phyloP scores from a whole-genome alignment of 2,888 invertebrate genomes.

The Ennomos erosarius region DNA sequence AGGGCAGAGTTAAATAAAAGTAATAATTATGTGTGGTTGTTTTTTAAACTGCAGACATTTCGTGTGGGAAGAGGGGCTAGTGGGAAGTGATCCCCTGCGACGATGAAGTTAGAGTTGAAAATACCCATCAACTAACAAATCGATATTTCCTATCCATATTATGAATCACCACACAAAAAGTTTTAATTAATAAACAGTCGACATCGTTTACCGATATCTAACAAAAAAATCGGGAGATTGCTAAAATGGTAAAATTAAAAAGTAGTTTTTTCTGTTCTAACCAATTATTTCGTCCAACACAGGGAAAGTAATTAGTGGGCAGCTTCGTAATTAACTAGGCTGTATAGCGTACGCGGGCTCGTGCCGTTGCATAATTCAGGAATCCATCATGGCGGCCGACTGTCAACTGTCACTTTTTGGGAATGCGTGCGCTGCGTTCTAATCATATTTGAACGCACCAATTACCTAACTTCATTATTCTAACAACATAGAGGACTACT shows the following conservation, averaged over 20 bases:
- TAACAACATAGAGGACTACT: too few species aligned
- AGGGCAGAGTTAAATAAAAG: background rate
- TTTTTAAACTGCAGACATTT: constrained; percentile 2
- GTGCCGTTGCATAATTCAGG: constrained; percentile 75
- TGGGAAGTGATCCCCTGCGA: too few species aligned
- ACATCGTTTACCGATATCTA: background rate
- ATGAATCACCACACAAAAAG: too few species aligned
- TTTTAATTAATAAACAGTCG: too few species aligned
- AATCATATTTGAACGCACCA: constrained; percentile 61
- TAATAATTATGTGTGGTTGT: background rate
- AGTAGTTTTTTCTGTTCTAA: constrained; percentile 18
- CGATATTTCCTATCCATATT: too few species aligned
- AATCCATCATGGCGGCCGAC: constrained; percentile 66
- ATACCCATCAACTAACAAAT: too few species aligned
- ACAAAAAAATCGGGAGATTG: background rate
- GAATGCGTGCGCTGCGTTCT: constrained; percentile 60
- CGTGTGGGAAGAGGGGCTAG: too few species aligned
- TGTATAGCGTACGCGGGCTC: constrained; percentile 50
- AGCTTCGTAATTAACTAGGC: constrained; percentile 67
- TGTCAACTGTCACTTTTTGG: constrained; percentile 75
- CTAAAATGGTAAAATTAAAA: background rate
- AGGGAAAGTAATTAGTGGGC: constrained; percentile 67
- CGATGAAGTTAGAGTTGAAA: too few species aligned
- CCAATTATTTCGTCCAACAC: constrained; percentile 42
- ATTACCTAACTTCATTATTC: too few species aligned